phyloP scores from a whole-genome alignment of 2,113 vertebrate genomes.

The Apaloderma vittatum region DNA sequence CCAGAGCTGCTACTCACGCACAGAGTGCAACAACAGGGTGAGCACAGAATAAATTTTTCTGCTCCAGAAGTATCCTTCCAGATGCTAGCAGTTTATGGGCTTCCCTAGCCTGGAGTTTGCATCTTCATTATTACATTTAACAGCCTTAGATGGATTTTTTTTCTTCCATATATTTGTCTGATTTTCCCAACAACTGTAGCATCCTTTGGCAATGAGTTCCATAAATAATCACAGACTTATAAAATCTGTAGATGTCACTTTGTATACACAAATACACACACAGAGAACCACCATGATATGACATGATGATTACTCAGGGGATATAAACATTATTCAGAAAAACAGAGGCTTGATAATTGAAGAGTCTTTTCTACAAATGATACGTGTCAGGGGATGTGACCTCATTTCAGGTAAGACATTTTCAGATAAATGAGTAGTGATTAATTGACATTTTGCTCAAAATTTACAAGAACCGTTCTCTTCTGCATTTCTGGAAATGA shows the following conservation, averaged over 20 bases:
- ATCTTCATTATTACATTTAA: neutral
- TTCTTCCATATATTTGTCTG: neutral
- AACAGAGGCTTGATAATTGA: conserved; percentile 29
- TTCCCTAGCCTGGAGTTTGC: neutral
- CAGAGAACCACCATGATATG: neutral
- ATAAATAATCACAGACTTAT: neutral
- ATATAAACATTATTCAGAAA: conserved; percentile 38
- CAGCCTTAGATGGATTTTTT: neutral
- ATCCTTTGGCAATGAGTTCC: neutral
- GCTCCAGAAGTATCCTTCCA: neutral
- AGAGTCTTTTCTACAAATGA: conserved; percentile 20
- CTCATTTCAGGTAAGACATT: conserved; percentile 48
- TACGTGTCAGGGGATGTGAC: conserved; percentile 20
- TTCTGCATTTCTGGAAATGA: conserved; percentile 1
- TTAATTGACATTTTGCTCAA: conserved; percentile 30
- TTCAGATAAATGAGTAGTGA: conserved; percentile 37
- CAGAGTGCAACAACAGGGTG: neutral
- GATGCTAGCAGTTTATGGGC: neutral
- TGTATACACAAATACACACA: neutral
- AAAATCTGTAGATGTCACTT: conserved; percentile 14
- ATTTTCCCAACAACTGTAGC: neutral
- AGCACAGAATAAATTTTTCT: neutral
- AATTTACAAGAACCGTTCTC: conserved; percentile 9
- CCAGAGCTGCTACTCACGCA: neutral
- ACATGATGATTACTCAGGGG: conserved; percentile 3